A percentile compares a stretch with the other conserved stretches of the same genome.
Evolutionary conservation across 2,888 invertebrate genomes (phyloP).

Genomic region (Aplocera efformata): DNA sequence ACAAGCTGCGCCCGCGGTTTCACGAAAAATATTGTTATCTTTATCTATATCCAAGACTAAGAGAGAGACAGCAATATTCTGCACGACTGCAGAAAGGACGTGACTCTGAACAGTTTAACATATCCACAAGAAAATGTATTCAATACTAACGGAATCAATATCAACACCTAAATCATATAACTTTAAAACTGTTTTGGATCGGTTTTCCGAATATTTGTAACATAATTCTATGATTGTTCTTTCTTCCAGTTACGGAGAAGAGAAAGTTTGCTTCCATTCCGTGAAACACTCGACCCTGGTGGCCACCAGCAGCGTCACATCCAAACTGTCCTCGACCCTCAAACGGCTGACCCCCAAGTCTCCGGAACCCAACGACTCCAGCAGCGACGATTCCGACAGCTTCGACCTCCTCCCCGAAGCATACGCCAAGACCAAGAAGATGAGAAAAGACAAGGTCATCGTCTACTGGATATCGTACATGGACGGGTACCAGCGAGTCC

Average conservation of each 20-base stretch:
- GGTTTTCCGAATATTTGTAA: no score
- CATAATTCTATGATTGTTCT: no score
- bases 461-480: constrained; percentile 91
- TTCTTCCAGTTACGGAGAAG: constrained; percentile 81
- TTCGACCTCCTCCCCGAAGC: constrained; percentile 65
- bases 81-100: no score
- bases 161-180: no score
- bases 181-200: no score
- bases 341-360: constrained; percentile 76
- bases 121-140: no score
- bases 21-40: no score
- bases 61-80: no score
- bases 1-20: no score
- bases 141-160: no score
- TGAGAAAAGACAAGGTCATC: constrained; percentile 86
- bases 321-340: constrained; percentile 77
- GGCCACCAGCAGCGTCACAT: constrained; percentile 70
- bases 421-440: constrained; percentile 78
- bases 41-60: no score
- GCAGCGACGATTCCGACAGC: constrained; percentile 81
- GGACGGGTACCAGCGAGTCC: constrained; percentile 86
- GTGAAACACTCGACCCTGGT: constrained; percentile 79
- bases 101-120: no score
- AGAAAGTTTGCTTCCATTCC: constrained; percentile 86
- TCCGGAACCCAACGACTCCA: constrained; percentile 77